These are phyloP conservation scores for Argya squamiceps DNA, from an alignment of 2,797 vertebrate species.

Conservation along the genomic window DNA sequence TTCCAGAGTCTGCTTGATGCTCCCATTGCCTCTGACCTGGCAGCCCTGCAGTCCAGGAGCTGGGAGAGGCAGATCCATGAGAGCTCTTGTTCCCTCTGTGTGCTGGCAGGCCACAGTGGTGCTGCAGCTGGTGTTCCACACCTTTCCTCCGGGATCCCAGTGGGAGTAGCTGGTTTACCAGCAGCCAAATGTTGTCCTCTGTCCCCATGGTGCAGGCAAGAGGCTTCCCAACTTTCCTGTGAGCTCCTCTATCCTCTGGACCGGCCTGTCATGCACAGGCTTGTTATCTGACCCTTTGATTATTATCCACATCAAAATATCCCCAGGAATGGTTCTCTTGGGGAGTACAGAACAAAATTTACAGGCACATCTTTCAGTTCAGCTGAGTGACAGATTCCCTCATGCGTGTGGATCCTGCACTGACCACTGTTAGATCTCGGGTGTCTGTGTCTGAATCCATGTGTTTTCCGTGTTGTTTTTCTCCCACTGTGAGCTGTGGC, in stretches of 20 bases:
- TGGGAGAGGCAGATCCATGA: background rate
- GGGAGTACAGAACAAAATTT: background rate
- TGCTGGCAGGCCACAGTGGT: background rate
- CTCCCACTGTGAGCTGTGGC: background rate
- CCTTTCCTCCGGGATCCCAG: background rate
- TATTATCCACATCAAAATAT: background rate
- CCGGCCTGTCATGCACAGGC: background rate
- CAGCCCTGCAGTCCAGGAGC: background rate
- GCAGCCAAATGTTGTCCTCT: accelerated
- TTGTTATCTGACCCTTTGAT: background rate
- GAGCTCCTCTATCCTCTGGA: background rate
- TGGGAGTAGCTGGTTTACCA: background rate
- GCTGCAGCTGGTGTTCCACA: background rate
- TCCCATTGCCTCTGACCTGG: accelerated
- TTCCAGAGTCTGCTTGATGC: background rate
- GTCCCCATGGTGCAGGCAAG: background rate
- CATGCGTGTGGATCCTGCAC: accelerated
- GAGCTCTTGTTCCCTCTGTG: background rate
- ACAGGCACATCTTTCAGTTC: background rate
- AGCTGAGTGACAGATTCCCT: background rate
- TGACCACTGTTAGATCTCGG: accelerated
- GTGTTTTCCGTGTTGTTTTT: background rate
- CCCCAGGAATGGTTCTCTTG: background rate
- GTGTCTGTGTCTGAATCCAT: background rate
- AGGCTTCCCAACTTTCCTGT: background rate